Evolutionary conservation across 2,888 invertebrate genomes (phyloP).

Genomic region (Aproaerema taeniolella): DNA sequence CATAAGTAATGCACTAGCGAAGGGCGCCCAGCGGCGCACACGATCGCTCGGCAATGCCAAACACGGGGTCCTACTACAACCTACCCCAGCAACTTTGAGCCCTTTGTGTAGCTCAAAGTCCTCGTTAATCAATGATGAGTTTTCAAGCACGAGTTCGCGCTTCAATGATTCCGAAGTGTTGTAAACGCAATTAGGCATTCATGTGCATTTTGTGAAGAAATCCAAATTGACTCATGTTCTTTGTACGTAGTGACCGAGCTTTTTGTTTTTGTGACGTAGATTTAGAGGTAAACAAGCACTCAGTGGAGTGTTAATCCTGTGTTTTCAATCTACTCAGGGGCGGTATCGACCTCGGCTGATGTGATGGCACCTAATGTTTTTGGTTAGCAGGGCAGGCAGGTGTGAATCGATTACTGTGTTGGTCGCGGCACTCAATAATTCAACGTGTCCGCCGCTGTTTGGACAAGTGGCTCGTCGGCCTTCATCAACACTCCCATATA

Average conservation of each 20-base stretch:
- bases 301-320: too few relatives aligned
- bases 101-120: slow-evolving; percentile 42
- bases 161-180: slow-evolving; percentile 18
- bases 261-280: background rate
- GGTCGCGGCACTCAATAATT: slow-evolving; percentile 65
- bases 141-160: slow-evolving; percentile 23
- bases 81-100: slow-evolving; percentile 29
- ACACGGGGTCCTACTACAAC: slow-evolving; percentile 34
- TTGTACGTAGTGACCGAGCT: slow-evolving; percentile 1
- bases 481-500: slow-evolving; percentile 67
- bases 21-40: slow-evolving; percentile 63
- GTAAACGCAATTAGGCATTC: slow-evolving; percentile 8
- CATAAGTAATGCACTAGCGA: slow-evolving; percentile 71
- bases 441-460: slow-evolving; percentile 62
- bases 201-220: slow-evolving; percentile 6
- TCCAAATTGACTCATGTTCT: slow-evolving; percentile 1
- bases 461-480: slow-evolving; percentile 65
- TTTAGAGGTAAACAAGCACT: too few relatives aligned
- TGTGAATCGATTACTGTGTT: slow-evolving; percentile 69
- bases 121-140: slow-evolving; percentile 59
- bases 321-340: background rate
- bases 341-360: background rate
- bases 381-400: slow-evolving; percentile 42
- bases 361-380: slow-evolving; percentile 21
- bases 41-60: slow-evolving; percentile 53